A percentile compares a stretch with the other conserved stretches of the same genome.
Evolutionary conservation across 2,888 invertebrate species (phyloP).

Genomic region (Catocala fraxini): DNA sequence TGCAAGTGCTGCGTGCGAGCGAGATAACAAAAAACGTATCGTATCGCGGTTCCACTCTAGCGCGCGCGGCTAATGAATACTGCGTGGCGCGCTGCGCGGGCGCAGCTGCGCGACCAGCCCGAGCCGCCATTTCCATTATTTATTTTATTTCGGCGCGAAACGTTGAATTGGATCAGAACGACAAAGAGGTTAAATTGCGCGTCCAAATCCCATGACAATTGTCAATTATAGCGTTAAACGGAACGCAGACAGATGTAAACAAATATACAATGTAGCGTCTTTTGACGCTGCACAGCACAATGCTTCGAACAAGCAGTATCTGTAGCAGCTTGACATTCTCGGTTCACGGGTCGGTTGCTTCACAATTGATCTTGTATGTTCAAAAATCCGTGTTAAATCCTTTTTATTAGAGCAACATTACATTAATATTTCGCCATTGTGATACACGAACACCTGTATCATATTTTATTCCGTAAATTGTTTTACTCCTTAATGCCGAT

Average conservation of each 20-base stretch:
- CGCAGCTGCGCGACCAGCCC: slow-evolving; percentile 79
- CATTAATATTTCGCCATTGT: slow-evolving; percentile 34
- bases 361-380: slow-evolving; percentile 48
- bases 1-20: slow-evolving; percentile 83
- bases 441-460: slow-evolving; percentile 29
- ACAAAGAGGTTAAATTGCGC: slow-evolving; percentile 87
- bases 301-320: slow-evolving; percentile 49
- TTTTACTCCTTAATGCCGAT: slow-evolving; percentile 1
- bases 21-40: slow-evolving; percentile 84
- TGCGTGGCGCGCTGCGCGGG: slow-evolving; percentile 68
- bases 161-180: slow-evolving; percentile 82
- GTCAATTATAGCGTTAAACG: slow-evolving; percentile 75
- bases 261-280: slow-evolving; percentile 70
- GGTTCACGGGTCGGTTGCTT: slow-evolving; percentile 40
- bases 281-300: slow-evolving; percentile 56
- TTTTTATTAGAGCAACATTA: slow-evolving; percentile 35
- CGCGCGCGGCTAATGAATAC: slow-evolving; percentile 82
- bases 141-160: slow-evolving; percentile 86
- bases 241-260: slow-evolving; percentile 84
- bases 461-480: slow-evolving; percentile 24
- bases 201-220: slow-evolving; percentile 84
- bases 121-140: slow-evolving; percentile 85
- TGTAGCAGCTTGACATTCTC: slow-evolving; percentile 47
- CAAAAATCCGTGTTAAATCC: slow-evolving; percentile 49
- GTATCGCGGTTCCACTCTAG: slow-evolving; percentile 85